These are phyloP conservation scores for Glyptemys insculpta DNA, from an alignment of 2,797 vertebrate genomes.

Conservation along the genomic window DNA sequence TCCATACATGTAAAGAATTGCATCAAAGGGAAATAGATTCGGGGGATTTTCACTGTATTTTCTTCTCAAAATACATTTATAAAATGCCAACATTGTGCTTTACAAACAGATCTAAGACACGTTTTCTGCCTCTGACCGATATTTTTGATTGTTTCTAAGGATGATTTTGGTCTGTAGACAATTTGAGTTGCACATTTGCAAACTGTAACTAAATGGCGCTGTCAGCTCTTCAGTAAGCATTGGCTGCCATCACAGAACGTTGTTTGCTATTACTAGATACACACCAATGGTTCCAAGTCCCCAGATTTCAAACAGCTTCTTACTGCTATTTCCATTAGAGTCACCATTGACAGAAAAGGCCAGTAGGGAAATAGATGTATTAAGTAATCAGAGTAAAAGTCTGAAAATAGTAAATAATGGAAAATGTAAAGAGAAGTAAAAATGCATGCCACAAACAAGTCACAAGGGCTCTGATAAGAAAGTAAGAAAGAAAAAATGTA, in stretches of 20 bases:
- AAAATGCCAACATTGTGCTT: background rate
- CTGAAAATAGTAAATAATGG: background rate
- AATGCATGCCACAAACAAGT: background rate
- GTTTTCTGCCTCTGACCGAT: background rate
- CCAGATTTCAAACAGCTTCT: background rate
- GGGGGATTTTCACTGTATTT: background rate
- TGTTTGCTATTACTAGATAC: background rate
- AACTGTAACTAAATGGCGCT: background rate
- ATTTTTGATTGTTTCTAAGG: background rate
- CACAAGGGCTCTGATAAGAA: background rate
- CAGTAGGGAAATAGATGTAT: background rate
- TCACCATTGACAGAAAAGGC: background rate
- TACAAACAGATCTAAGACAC: background rate
- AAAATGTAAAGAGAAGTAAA: background rate
- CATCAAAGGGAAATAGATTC: background rate
- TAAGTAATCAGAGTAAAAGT: slow-evolving; percentile 2
- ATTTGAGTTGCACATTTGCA: background rate
- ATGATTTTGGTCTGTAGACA: background rate
- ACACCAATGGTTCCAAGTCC: background rate
- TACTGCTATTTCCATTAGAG: background rate
- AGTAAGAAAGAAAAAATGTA: background rate
- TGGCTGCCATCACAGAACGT: background rate
- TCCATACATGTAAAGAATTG: background rate
- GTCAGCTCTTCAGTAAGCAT: background rate
- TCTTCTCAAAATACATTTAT: background rate